phyloP scores from a whole-genome alignment of 2,113 vertebrate genomes.

The Otolemur garnettii region DNA sequence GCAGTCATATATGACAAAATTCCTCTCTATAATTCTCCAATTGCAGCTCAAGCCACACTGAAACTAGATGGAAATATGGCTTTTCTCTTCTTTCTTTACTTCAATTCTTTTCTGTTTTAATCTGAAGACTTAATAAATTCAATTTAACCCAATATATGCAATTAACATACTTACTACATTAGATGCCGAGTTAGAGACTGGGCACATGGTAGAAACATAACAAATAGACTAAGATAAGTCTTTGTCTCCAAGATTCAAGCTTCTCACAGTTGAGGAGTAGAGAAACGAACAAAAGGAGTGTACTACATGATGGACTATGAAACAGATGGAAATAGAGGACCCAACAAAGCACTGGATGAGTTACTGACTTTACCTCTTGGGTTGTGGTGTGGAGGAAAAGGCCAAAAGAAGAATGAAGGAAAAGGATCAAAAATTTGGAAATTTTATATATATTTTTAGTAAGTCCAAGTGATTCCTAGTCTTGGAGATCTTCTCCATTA shows the following conservation, averaged over 20 bases:
- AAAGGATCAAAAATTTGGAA: neutral
- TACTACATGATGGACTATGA: neutral
- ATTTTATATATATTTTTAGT: neutral
- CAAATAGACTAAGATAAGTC: neutral
- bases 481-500: neutral
- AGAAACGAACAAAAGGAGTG: neutral
- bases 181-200: neutral
- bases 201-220: neutral
- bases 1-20: neutral
- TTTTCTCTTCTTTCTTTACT: neutral
- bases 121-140: slow-evolving; percentile 21
- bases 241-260: neutral
- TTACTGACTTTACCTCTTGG: neutral
- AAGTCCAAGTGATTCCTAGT: neutral
- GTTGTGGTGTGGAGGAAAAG: neutral
- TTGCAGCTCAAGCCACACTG: neutral
- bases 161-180: neutral
- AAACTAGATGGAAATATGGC: neutral
- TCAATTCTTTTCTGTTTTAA: slow-evolving; percentile 34
- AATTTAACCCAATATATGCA: slow-evolving; percentile 10
- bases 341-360: neutral
- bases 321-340: neutral
- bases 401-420: slow-evolving; percentile 4
- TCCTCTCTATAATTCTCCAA: slow-evolving; percentile 12
- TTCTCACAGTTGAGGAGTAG: neutral